A percentile compares a stretch with the other conserved stretches of the same genome.
phyloP scores from a whole-genome alignment of 1,140 invertebrate species.

The Penaeus japonicus region DNA sequence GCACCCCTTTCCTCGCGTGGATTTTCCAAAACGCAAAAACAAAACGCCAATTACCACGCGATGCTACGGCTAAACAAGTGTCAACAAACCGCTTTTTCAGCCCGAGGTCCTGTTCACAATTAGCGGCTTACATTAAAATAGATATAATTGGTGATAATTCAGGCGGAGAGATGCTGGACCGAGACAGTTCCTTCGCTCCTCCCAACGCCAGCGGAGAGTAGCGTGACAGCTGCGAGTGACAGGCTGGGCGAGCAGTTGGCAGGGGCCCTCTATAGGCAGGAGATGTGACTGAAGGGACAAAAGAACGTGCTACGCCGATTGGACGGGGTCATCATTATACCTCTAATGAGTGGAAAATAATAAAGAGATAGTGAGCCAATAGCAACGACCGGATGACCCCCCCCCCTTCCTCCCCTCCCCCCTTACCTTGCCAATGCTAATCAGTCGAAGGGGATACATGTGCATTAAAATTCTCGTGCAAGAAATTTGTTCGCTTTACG shows the following conservation, averaged over 20 bases:
- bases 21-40: constrained; percentile 33
- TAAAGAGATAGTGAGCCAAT: too few relatives aligned
- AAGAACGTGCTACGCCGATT: too few relatives aligned
- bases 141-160: constrained; percentile 53
- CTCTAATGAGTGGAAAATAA: too few relatives aligned
- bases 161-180: constrained; percentile 22
- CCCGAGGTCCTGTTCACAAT: constrained; percentile 34
- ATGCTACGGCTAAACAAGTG: constrained; percentile 45
- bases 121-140: constrained; percentile 51
- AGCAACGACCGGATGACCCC: too few relatives aligned
- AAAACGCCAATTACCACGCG: constrained; percentile 48
- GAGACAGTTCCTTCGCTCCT: constrained; percentile 40
- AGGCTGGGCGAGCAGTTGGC: constrained; percentile 34
- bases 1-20: neutral
- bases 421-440: too few relatives aligned
- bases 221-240: constrained; percentile 31
- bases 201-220: constrained; percentile 13
- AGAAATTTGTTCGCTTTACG: too few relatives aligned
- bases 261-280: neutral
- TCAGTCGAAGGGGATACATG: too few relatives aligned
- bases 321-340: neutral
- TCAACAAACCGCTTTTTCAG: constrained; percentile 43
- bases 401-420: too few relatives aligned
- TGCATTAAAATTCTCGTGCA: too few relatives aligned
- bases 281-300: neutral